These are phyloP conservation scores for Cochlearius cochlearius DNA, from an alignment of 2,113 vertebrate species.

Conservation along the genomic window DNA sequence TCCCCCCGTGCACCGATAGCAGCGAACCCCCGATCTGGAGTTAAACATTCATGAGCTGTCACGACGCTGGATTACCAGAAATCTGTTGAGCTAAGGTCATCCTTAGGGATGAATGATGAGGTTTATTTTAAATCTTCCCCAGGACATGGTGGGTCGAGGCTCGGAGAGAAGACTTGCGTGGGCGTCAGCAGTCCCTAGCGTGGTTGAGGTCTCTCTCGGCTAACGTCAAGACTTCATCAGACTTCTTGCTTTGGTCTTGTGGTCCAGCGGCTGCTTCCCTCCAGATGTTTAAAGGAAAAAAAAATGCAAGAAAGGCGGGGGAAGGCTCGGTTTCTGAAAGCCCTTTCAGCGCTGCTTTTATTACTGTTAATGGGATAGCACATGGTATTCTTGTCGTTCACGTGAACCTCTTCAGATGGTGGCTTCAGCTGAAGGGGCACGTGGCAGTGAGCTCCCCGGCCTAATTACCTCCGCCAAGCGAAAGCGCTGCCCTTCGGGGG, in stretches of 20 bases:
- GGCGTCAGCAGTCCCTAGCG: background rate
- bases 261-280: background rate
- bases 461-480: background rate
- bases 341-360: background rate
- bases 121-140: background rate
- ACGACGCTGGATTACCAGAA: background rate
- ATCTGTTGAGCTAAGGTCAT: background rate
- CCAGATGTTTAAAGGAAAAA: background rate
- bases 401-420: background rate
- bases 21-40: background rate
- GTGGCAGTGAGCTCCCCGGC: background rate
- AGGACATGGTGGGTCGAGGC: background rate
- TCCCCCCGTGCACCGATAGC: fast-evolving
- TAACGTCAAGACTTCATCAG: background rate
- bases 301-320: background rate
- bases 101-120: background rate
- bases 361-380: background rate
- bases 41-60: conserved; percentile 19
- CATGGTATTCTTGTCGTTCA: background rate
- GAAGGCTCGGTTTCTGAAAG: background rate
- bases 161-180: fast-evolving
- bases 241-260: background rate
- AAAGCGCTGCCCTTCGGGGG: background rate
- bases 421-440: background rate
- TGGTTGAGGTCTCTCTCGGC: background rate